These are phyloP conservation scores for Catharus fuscescens DNA, from an alignment of 2,113 vertebrate species.

Conservation along the genomic window DNA sequence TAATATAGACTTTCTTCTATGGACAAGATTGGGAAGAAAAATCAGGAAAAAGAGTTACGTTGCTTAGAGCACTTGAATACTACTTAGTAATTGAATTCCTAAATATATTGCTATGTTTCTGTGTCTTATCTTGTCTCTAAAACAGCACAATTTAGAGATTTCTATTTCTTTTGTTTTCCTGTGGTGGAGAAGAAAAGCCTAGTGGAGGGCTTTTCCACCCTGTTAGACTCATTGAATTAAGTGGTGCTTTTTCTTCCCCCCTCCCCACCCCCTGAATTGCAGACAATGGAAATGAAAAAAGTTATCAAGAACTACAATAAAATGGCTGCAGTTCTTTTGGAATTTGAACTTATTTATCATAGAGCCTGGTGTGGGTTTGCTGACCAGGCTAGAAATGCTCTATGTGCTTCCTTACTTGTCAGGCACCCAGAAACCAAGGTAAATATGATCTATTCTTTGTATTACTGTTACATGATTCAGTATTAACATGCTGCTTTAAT, in stretches of 20 bases:
- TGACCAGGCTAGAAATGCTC: constrained; percentile 60
- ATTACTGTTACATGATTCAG: neutral
- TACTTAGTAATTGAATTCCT: neutral
- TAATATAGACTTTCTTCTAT: neutral
- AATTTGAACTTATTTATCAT: constrained; percentile 81
- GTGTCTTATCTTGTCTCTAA: neutral
- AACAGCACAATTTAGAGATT: neutral
- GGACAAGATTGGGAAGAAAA: neutral
- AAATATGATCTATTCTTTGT: neutral
- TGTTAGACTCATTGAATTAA: neutral
- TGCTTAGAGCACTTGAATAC: neutral
- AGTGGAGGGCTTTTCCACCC: neutral
- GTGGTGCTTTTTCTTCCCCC: neutral
- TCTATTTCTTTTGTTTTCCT: neutral
- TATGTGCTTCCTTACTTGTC: constrained; percentile 75
- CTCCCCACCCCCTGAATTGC: neutral
- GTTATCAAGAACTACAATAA: constrained; percentile 79
- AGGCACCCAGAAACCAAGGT: constrained; percentile 77
- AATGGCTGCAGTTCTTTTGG: constrained; percentile 77
- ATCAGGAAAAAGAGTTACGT: neutral
- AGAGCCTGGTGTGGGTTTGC: constrained; percentile 76
- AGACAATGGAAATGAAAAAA: constrained; percentile 80
- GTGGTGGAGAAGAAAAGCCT: neutral
- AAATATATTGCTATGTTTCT: neutral
- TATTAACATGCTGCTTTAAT: neutral